Evolutionary conservation across 2,888 invertebrate species (phyloP).

Genomic region (Sarcophaga rosellei): DNA sequence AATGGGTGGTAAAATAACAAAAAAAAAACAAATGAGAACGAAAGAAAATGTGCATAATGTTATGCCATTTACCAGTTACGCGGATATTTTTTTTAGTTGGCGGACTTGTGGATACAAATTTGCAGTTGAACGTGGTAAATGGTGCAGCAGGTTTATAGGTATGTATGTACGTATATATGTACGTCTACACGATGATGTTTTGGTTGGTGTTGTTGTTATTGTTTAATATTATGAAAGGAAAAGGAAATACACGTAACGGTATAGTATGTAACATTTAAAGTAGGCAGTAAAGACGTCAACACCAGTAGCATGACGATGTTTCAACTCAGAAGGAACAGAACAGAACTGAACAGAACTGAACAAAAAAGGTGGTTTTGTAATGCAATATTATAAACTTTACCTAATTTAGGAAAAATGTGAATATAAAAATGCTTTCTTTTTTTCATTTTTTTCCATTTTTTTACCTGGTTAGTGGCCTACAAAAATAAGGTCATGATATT

Average conservation of each 20-base stretch:
- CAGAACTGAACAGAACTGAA: slow-evolving; percentile 19
- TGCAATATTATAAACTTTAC: slow-evolving; percentile 53
- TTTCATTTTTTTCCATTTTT: slow-evolving; percentile 20
- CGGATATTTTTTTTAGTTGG: slow-evolving; percentile 35
- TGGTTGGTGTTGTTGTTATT: slow-evolving; percentile 36
- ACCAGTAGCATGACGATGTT: slow-evolving; percentile 40
- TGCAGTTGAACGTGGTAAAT: slow-evolving; percentile 47
- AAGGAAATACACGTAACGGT: slow-evolving; percentile 63
- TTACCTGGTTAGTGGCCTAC: slow-evolving; percentile 41
- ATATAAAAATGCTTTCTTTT: slow-evolving; percentile 26
- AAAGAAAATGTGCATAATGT: slow-evolving; percentile 57
- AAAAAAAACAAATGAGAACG: not conserved
- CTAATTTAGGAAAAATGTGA: slow-evolving; percentile 55
- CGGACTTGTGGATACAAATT: slow-evolving; percentile 33
- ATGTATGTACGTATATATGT: not conserved
- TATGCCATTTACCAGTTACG: slow-evolving; percentile 44
- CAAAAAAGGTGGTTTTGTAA: slow-evolving; percentile 1
- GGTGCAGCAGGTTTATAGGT: slow-evolving; percentile 20
- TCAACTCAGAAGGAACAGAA: slow-evolving; percentile 33
- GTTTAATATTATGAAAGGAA: slow-evolving; percentile 48
- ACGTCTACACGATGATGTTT: slow-evolving; percentile 50
- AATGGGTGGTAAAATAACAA: slow-evolving; percentile 46
- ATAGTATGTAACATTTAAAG: slow-evolving; percentile 39
- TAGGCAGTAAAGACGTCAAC: slow-evolving; percentile 59
- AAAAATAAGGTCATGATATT: slow-evolving; percentile 60